Evolutionary conservation across 2,888 invertebrate species (phyloP), one percentile per base, ranked within the genome.

Genomic region (Eurois occulta): DNA sequence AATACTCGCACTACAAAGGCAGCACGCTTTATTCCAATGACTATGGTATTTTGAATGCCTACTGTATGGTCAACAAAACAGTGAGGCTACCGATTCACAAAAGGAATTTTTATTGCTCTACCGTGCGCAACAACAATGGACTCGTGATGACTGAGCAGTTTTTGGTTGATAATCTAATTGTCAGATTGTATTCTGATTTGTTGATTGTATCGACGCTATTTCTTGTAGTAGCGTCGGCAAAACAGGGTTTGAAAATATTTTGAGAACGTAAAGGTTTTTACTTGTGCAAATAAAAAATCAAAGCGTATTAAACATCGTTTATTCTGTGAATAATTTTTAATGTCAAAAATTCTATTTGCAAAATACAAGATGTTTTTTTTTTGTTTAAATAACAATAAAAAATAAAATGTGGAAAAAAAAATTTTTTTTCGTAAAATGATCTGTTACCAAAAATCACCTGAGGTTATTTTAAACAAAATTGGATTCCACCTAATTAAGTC

Each of bases 161-260:
- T 90, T 83, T 85, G 87, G 83, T 83, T 88, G 92, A 93, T 94
- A 94, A 95, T 95, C 94, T 95, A 94, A 96, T 95, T 95, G 96
- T 95, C 91, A 92, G 94, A 92, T 93, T 94, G 93, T 94, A 92
- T 93, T 93, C 92, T 91, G 92, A 94, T 94, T 94, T 91, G 91
- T 91, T 93, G 93, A 93, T 93, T 93, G 93, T 93, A 90, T 88
- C 87, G 88, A 88, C 89, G 87, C 77, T 83, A 91, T 88, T 87
- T 90, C 88, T 81, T 78, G 83, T 80, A 74, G 91, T 91, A 95
- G 75, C 77, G 94, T 91, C 78, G 83, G 90, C 86, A 91, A 78
- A 90, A 88, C 79, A 84, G 74, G 1, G 1, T 24, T 38, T 18
- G 0, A 1, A 32, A 68, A 67, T 73, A 18, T 55, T n/a, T 77